These are phyloP conservation scores for Formicarius rufipectus DNA, from an alignment of 2,113 vertebrate species.

Conservation along the genomic window DNA sequence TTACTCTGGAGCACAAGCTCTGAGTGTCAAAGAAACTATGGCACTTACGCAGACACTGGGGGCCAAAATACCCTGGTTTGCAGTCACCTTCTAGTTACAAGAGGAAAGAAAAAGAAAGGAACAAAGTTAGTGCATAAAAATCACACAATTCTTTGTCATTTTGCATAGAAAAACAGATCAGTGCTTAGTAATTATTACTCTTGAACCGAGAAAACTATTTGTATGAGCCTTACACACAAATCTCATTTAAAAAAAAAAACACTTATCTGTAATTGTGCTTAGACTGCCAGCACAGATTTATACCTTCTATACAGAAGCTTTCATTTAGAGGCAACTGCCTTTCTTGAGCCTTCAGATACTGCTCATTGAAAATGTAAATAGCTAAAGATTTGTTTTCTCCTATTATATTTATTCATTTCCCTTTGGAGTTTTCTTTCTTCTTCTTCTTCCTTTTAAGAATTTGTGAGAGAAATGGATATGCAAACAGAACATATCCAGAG, in stretches of 20 bases:
- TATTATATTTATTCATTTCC: neutral
- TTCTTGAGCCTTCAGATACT: neutral
- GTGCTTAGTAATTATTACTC: neutral
- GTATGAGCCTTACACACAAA: neutral
- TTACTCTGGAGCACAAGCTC: neutral
- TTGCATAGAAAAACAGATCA: neutral
- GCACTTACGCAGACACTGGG: constrained; percentile 76
- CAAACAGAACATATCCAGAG: neutral
- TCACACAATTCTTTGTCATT: neutral
- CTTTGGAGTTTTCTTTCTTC: neutral
- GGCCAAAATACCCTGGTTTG: constrained; percentile 75
- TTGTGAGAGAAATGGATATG: neutral
- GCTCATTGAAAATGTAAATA: neutral
- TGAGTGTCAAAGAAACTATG: neutral
- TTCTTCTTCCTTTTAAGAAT: neutral
- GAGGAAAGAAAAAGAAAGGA: neutral
- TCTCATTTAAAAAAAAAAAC: neutral
- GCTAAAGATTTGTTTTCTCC: neutral
- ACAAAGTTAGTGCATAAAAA: neutral
- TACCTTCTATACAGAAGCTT: neutral
- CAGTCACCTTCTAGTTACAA: constrained; percentile 48
- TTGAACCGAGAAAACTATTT: neutral
- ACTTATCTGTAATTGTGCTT: neutral
- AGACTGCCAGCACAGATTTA: neutral
- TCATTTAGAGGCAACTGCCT: neutral